Evolutionary conservation across 2,113 vertebrate genomes (phyloP).

Genomic region (Psittacara wagleri): DNA sequence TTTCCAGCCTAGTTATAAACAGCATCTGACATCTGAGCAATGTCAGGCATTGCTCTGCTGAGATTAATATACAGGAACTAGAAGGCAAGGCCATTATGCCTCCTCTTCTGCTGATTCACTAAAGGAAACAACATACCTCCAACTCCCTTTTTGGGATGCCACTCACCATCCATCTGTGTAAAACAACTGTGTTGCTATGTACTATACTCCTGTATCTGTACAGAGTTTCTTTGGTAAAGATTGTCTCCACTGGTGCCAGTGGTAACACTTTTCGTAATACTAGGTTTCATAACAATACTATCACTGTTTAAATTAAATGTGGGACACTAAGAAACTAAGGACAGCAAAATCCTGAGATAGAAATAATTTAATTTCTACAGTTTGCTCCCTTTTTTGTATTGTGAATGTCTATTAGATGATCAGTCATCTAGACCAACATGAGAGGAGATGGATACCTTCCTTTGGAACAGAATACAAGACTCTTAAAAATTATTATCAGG

Average conservation of each 20-base stretch:
- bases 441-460: not conserved
- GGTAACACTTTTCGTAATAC: too few relatives aligned
- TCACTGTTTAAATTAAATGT: not conserved
- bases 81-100: slow-evolving; percentile 17
- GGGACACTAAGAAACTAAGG: not conserved
- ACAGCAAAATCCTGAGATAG: not conserved
- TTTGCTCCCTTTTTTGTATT: not conserved
- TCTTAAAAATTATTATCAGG: not conserved
- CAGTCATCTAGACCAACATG: not conserved
- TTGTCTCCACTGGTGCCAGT: not conserved
- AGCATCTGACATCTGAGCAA: slow-evolving; percentile 49
- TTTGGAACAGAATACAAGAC: not conserved
- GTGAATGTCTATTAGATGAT: not conserved
- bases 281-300: not conserved
- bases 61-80: slow-evolving; percentile 28
- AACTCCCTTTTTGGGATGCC: not conserved
- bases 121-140: not conserved
- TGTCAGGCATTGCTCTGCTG: slow-evolving; percentile 11
- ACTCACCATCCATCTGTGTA: not conserved
- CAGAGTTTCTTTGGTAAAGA: not conserved
- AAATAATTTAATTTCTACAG: not conserved
- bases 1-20: slow-evolving; percentile 45
- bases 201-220: not conserved
- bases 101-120: slow-evolving; percentile 5
- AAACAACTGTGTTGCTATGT: not conserved